These are phyloP conservation scores for Hydrotaea diabolus DNA, from an alignment of 2,888 invertebrate genomes.

Conservation along the genomic window DNA sequence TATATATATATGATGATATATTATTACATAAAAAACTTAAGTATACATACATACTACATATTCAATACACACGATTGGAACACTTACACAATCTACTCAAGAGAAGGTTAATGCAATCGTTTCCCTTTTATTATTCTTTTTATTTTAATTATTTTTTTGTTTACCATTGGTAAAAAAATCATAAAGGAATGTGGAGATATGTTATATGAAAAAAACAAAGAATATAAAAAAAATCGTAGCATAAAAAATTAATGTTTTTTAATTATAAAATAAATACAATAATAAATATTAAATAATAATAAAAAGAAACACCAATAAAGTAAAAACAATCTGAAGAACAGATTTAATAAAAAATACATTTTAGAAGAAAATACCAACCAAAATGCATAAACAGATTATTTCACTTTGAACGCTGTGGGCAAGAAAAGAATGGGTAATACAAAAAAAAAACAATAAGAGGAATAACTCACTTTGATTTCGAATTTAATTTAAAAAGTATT, in stretches of 20 bases:
- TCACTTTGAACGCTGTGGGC: no score
- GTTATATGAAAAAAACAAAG: conserved; percentile 44
- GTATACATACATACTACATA: conserved; percentile 38
- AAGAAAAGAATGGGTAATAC: no score
- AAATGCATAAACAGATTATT: neutral
- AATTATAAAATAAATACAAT: conserved; percentile 48
- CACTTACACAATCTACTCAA: conserved; percentile 24
- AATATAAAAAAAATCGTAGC: conserved; percentile 30
- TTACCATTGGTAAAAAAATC: conserved; percentile 47
- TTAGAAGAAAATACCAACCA: conserved; percentile 32
- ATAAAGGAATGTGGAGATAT: conserved; percentile 52
- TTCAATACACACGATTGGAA: conserved; percentile 30
- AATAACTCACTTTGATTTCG: no score
- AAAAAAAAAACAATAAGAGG: no score
- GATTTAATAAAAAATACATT: conserved; percentile 19
- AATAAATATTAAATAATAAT: conserved; percentile 51
- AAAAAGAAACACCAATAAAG: conserved; percentile 61
- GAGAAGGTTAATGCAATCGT: conserved; percentile 27
- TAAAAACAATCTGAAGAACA: conserved; percentile 25
- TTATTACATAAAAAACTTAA: conserved; percentile 31
- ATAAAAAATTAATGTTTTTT: conserved; percentile 63
- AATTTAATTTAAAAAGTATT: no score
- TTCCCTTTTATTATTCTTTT: conserved; percentile 48
- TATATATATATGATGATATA: conserved; percentile 42
- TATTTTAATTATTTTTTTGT: conserved; percentile 39